Evolutionary conservation across 2,888 invertebrate genomes (phyloP), one percentile per base, ranked within the genome.

Genomic region (Polymixis flavicincta): DNA sequence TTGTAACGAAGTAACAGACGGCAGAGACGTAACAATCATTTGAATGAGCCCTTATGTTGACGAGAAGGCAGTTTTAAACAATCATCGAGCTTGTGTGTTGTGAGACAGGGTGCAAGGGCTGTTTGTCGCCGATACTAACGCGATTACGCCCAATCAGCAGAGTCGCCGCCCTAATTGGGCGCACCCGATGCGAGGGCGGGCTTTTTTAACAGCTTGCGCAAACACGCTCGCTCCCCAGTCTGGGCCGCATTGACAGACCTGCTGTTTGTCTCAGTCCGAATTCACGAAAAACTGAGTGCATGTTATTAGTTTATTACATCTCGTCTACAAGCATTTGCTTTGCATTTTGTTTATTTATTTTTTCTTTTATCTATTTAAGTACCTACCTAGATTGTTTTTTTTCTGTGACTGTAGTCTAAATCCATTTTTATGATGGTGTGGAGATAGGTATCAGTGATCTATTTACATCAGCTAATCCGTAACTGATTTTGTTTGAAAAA

Each of bases 111-210:
- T 89, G 89, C 87, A 87, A 74, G 86, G 85, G 84, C 76, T 94
- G 93, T 94, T 94, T 94, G 94, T 90, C 91, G 92, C 94, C 95
- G 94, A 95, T 94, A 93, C 95, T 96, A 96, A 96, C 95, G 70
- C 93, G 96, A 96, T 96, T 96, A 96, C 94, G 92, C 88, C 96
- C 96, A 96, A 96, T 96, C 96, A 96, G 95, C 93, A 92, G 90
- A 93, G 94, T 93, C 94, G 95, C 94, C 94, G 92, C 94, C 95
- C 93, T 96, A 96, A 96, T 96, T 96, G 95, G 95, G 93, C 93
- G 92, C 94, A 89, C 93, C 93, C 93, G 91, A 91, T 90, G 92
- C 92, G 93, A 93, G 95, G 96, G 95, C 94, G 95, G 96, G 95
- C 93, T 94, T 96, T 95, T 96, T 95, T 95, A 95, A 95, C 96